Base-by-base conservation (phyloP, 2,113 vertebrate genomes). In the Argyrosomus japonicus region DNA sequence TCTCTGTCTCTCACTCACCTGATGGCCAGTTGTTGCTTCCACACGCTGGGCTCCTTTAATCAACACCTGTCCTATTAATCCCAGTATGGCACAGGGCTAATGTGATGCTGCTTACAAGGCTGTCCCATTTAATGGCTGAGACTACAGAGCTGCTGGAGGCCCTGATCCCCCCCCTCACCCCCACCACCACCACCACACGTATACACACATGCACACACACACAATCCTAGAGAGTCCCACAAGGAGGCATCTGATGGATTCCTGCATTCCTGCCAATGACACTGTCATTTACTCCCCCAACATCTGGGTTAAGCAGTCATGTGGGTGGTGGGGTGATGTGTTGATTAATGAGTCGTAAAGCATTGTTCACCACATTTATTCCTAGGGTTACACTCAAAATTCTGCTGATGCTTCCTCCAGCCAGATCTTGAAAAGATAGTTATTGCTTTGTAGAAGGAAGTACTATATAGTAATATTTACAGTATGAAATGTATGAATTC, bases 31-130 rank as follows among this genome's bases (percentile, higher is more conserved):
- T 82, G 91, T 91, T 91, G 75, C 85, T 68, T 93, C 54, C 73
- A 53, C 91, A 90, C n/a, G 71, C 88, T 85, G 90, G 18, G 84
- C 82, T 90, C 83, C 91, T 93, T 94, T 93, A 93, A 94, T 94
- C 91, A 93, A 92, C 93, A 95, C 95, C 94, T 95, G 93, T 95
- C 94, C 94, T 84, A 93, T 95, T 94, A 94, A 94, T 94, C 91
- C 91, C 85, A 70, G 78, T 85, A 81, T 90, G 90, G 90, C 94
- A 91, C 82, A 51, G 79, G 90, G 91, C 89, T 94, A 94, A 94
- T 94, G 93, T 65, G 83, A 87, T 79, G 82, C 86, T 81, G 83
- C 92, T 93, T 91, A 89, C 89, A 86, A 87, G 88, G 79, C 84
- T 88, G 90, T 91, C 25, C 75, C 61, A 64, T 81, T 94, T 94